Evolutionary conservation across 2,113 vertebrate genomes (phyloP), one percentile per base, ranked within the genome.

Genomic region (Tetrao urogallus): DNA sequence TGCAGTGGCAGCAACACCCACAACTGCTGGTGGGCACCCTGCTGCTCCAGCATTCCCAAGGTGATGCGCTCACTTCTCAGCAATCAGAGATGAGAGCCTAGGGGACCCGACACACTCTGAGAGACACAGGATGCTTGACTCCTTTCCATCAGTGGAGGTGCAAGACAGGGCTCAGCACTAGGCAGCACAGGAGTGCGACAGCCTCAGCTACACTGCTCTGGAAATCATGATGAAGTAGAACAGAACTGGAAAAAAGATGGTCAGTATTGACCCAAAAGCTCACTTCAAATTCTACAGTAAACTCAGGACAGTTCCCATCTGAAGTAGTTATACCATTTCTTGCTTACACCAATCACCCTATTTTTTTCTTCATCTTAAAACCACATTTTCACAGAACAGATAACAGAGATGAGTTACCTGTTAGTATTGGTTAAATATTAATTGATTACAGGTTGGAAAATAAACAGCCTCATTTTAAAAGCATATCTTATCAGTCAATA

Each of bases 381-480:
- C 2, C 25, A 22, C 2, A 0, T 74, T 83, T 89, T 75, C 32
- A 60, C 82, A 52, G 25, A 78, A 76, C 15, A 90, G 65, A 85
- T 12, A 81, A 21, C 25, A 84, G 27, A 84, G 70, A 84, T 43
- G 73, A 83, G 67, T 47, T 8, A 2, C 7, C 15, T 3, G 5
- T 7, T 5, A 69, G 19, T 36, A 64, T 34, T 61, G 8, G 84
- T 89, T 89, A 87, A 93, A 79, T 24, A 92, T 72, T 82, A 84
- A 89, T 12, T 72, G 34, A 79, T 8, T 52, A 10, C 66, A 82
- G 48, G 34, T 19, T 1, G 0, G 82, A 85, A 93, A 88, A 92
- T 71, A 89, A 93, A 78, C 47, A 89, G 22, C 57, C 71, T 72
- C 47, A 22, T 18, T 57, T 89, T 76, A 86, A 67, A 96, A 74